Conservation (phyloP, 1,140 invertebrate genomes). For the Nautilus pompilius region DNA sequence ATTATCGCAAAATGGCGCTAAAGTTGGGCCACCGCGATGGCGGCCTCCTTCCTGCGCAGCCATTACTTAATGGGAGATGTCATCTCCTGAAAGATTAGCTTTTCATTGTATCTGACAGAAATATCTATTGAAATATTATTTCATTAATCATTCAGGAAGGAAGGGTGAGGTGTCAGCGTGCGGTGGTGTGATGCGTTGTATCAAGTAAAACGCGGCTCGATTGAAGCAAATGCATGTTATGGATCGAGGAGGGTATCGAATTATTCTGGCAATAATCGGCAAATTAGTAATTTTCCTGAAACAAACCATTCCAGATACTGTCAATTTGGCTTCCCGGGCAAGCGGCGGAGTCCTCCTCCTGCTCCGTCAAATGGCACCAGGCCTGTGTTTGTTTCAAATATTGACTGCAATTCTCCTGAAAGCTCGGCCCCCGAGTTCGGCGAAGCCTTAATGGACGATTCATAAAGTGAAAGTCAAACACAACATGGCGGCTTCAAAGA, state of each 20-base stretch:
- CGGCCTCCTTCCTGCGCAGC: neutral
- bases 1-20: neutral
- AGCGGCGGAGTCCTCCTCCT: too few species aligned
- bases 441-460: too few species aligned
- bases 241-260: neutral
- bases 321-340: neutral
- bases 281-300: slow-evolving; percentile 1
- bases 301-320: slow-evolving; percentile 2
- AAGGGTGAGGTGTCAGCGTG: neutral
- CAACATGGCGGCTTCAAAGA: too few species aligned
- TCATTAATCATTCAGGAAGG: neutral
- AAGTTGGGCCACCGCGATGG: neutral
- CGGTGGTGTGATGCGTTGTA: neutral
- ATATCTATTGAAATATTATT: slow-evolving; percentile 1
- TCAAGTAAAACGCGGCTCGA: neutral
- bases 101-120: neutral
- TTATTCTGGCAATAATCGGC: neutral
- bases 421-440: too few species aligned
- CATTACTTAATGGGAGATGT: slow-evolving; percentile 1
- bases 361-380: too few species aligned
- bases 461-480: too few species aligned
- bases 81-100: neutral
- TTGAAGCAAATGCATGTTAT: slow-evolving; percentile 1
- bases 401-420: too few species aligned
- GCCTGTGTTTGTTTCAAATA: too few species aligned